Conservation (phyloP, 2,113 vertebrate species). For the Cebidichthys violaceus region DNA sequence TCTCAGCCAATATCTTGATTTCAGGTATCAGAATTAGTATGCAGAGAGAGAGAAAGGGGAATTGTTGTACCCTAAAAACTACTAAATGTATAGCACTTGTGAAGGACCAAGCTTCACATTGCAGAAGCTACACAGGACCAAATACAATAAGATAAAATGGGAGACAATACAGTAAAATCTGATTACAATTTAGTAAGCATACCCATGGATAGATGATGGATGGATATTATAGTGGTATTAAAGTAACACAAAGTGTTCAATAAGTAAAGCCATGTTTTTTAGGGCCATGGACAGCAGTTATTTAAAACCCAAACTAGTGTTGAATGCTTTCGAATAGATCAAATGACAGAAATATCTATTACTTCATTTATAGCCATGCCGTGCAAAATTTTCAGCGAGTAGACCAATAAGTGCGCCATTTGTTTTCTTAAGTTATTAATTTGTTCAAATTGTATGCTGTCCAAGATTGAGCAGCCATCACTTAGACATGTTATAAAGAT, state of each 20-base stretch:
- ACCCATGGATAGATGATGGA: background rate
- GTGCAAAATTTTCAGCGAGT: background rate
- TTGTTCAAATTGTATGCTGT: background rate
- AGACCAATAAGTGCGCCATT: background rate
- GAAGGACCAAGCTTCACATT: background rate
- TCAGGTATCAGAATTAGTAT: background rate
- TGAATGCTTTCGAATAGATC: background rate
- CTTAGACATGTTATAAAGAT: background rate
- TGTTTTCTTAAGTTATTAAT: background rate
- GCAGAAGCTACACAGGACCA: background rate
- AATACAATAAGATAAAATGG: slow-evolving; percentile 1
- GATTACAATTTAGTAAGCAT: background rate
- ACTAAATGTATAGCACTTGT: background rate
- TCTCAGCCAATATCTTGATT: background rate
- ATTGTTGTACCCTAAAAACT: background rate
- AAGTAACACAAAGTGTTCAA: background rate
- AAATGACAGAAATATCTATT: background rate
- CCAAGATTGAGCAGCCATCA: background rate
- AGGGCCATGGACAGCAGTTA: background rate
- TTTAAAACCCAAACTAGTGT: slow-evolving; percentile 4
- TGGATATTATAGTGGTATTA: background rate
- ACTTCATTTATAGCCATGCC: background rate
- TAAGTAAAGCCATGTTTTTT: background rate
- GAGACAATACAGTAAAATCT: background rate
- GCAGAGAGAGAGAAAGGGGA: background rate